These are phyloP conservation scores for Montipora efflorescens DNA, from an alignment of 64 coral and sea anemone genomes.

Conservation along the genomic window DNA sequence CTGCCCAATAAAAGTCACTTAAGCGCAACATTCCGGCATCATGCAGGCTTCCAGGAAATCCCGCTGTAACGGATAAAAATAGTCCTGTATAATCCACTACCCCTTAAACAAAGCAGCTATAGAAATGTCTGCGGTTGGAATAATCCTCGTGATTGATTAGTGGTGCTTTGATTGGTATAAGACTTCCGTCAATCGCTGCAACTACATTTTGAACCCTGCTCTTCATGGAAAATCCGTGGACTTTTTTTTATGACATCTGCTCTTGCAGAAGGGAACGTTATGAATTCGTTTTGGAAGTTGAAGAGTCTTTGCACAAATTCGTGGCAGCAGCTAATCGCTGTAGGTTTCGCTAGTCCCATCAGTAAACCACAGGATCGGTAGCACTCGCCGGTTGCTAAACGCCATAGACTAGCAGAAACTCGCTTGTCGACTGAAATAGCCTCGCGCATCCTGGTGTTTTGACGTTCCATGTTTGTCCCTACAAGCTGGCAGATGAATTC, in stretches of 20 bases:
- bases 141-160: background rate
- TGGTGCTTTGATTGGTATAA: too few species aligned
- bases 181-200: background rate
- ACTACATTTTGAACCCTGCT: conserved; percentile 67
- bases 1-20: conserved; percentile 25
- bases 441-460: too few species aligned
- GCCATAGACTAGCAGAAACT: conserved; percentile 51
- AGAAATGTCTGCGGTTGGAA: conserved; percentile 24
- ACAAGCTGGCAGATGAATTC: too few species aligned
- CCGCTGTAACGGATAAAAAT: background rate
- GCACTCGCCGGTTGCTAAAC: conserved; percentile 28
- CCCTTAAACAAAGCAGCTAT: conserved; percentile 1
- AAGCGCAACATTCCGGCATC: background rate
- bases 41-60: background rate
- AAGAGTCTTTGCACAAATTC: conserved; percentile 67
- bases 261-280: background rate
- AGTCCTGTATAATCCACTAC: background rate
- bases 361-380: too few species aligned
- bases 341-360: too few species aligned
- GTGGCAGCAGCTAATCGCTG: conserved; percentile 6
- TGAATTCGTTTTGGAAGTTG: conserved; percentile 40
- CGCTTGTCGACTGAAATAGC: conserved; percentile 21
- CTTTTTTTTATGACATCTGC: background rate
- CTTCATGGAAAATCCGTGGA: conserved; percentile 38
- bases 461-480: too few species aligned